Evolutionary conservation across 2,113 vertebrate species (phyloP), one percentile per base, ranked within the genome.

Genomic region (Loxodonta africana): DNA sequence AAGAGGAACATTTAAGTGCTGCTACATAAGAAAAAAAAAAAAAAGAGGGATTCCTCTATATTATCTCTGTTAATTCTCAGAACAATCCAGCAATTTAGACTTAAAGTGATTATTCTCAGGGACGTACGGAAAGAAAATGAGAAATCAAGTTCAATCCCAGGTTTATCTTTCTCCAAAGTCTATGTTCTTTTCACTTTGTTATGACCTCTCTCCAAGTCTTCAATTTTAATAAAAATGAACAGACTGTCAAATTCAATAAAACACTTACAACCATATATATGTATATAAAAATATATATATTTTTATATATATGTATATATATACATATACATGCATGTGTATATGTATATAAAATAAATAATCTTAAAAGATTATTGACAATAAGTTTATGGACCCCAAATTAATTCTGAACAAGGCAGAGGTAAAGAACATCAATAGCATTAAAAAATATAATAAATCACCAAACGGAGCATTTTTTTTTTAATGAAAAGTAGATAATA

Each of bases 221-320:
- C 77, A 46, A 88, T 63, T 94, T 83, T 87, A 90, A 88, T 62
- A 82, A 73, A 78, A 95, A 80, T 63, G 44, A 92, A 69, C 6
- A 85, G 2, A 1, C 18, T 65, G 28, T 60, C 28, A 88, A 69
- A 71, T 33, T 65, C 28, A 81, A 1, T 26, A 37, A 8, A 73
- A 41, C 12, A 44, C 8, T 57, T 14, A 57, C 53, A 57, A 57
- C 15, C 53, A 57, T 12, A 57, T 57, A 57, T 48, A 10, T 48
- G 15, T 57, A 15, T 57, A 57, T 57, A 57, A 14, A 57, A 14
- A 23, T 62, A 62, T 62, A 62, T 21, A 69, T 5, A 63, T 53
- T 8, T 53, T 8, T 57, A 57, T 57, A 57, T 48, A 10, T 6
- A 12, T 57, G 4, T 57, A 57, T 57, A 57, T 57, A 57, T 57